Conservation (phyloP, 2,797 vertebrate genomes). For the Poecile montanus region DNA sequence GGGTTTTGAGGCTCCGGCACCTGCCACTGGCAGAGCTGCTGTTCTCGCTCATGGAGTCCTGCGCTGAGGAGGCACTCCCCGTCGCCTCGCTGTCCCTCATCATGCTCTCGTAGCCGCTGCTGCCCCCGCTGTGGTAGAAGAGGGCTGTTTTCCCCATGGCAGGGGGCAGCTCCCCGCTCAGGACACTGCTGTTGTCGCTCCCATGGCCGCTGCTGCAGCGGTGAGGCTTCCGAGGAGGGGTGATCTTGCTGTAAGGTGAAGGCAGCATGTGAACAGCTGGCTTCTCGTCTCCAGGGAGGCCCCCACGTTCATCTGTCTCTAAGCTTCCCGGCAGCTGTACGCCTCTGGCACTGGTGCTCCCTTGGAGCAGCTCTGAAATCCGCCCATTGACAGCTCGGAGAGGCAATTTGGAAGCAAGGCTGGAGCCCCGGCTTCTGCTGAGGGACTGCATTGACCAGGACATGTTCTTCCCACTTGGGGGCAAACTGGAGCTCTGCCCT, state of each 20-base stretch:
- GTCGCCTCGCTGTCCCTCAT: slow-evolving; percentile 93
- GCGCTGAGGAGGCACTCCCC: slow-evolving; percentile 85
- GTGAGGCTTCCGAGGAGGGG: slow-evolving; percentile 87
- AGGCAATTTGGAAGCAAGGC: slow-evolving; percentile 85
- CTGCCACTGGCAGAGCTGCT: slow-evolving; percentile 81
- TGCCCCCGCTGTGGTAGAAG: slow-evolving; percentile 92
- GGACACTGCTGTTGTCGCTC: slow-evolving; percentile 91
- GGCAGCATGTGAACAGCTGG: slow-evolving; percentile 83
- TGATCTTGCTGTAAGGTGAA: slow-evolving; percentile 94
- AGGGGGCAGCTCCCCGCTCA: slow-evolving; percentile 92
- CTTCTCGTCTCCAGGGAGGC: slow-evolving; percentile 78
- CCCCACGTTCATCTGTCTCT: slow-evolving; percentile 76
- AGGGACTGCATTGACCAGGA: slow-evolving; percentile 89
- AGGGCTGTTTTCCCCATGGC: slow-evolving; percentile 97
- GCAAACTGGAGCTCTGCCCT: slow-evolving; percentile 86
- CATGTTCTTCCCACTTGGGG: slow-evolving; percentile 85
- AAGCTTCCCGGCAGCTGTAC: slow-evolving; percentile 71
- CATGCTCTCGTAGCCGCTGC: slow-evolving; percentile 97
- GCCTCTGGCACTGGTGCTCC: slow-evolving; percentile 72
- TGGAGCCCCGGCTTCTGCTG: slow-evolving; percentile 86
- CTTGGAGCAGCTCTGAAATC: slow-evolving; percentile 89
- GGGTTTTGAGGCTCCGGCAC: slow-evolving; percentile 82
- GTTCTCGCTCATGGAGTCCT: slow-evolving; percentile 92
- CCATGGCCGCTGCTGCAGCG: slow-evolving; percentile 89
- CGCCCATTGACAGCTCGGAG: slow-evolving; percentile 88